These are phyloP conservation scores for Oryzias celebensis DNA, from an alignment of 2,113 vertebrate genomes.

Conservation along the genomic window DNA sequence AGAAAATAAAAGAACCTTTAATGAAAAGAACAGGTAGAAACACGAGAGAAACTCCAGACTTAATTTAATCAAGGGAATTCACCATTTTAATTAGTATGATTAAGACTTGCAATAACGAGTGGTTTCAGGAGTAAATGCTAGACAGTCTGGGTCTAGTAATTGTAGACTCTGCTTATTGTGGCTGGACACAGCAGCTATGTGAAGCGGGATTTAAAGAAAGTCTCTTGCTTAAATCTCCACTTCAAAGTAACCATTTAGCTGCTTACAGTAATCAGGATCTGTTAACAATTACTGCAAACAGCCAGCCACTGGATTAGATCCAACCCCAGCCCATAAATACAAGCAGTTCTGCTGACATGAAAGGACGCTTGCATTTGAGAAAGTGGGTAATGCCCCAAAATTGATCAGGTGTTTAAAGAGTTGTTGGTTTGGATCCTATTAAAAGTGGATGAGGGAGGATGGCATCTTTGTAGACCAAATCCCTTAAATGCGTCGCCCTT, in stretches of 20 bases:
- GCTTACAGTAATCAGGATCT: slow-evolving; percentile 53
- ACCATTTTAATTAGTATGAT: slow-evolving; percentile 56
- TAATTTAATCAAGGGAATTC: slow-evolving; percentile 51
- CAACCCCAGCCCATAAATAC: slow-evolving; percentile 26
- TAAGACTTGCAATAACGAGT: slow-evolving; percentile 41
- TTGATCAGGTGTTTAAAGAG: slow-evolving; percentile 34
- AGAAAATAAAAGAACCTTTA: slow-evolving; percentile 30
- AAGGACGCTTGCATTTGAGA: slow-evolving; percentile 10
- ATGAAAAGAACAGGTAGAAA: slow-evolving; percentile 29
- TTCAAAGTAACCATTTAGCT: slow-evolving; percentile 60
- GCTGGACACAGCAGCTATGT: slow-evolving; percentile 42
- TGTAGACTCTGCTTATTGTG: slow-evolving; percentile 49
- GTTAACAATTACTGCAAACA: slow-evolving; percentile 56
- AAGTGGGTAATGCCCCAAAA: slow-evolving; percentile 50
- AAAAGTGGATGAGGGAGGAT: neutral
- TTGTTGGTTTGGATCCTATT: slow-evolving; percentile 38
- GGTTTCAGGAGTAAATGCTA: slow-evolving; percentile 47
- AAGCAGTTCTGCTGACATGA: slow-evolving; percentile 14
- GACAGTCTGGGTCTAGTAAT: slow-evolving; percentile 52
- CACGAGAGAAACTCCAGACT: slow-evolving; percentile 28
- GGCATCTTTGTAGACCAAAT: neutral
- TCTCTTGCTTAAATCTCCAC: slow-evolving; percentile 42
- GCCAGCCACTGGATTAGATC: slow-evolving; percentile 48
- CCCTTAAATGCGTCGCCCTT: neutral
- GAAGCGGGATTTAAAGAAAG: slow-evolving; percentile 40